Evolutionary conservation across 2,113 vertebrate species (phyloP), one percentile per base, ranked within the genome.

Genomic region (Semnopithecus entellus): DNA sequence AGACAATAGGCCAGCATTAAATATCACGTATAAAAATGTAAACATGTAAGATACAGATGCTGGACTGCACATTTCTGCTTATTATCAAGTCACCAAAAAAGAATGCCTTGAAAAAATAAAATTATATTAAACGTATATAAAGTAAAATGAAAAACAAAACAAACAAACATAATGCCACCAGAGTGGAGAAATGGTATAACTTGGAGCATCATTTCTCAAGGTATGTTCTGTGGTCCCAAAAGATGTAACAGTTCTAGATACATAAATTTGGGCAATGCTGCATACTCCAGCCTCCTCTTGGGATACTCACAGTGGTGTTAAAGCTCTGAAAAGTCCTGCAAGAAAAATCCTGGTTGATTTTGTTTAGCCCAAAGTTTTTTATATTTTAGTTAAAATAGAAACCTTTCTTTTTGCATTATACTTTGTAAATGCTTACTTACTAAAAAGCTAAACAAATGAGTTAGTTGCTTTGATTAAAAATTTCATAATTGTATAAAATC

Each of bases 401-500:
- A 52, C 4, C 30, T 43, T 66, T 32, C 32, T 38, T 73, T 88
- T 50, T 20, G 68, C 92, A 88, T 75, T 79, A n/a, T 32, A 85
- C 14, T 75, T 93, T 90, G 6, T 83, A 83, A 88, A 91, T 90
- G 85, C 30, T 81, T 85, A 35, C 55, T 72, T 82, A 66, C 55
- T 64, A 80, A 92, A 95, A 92, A 73, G 4, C n/a, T 91, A 97
- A 72, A 73, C 45, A 80, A 87, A 57, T 73, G 43, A 52, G 35
- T 76, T 88, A 45, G 35, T 70, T 91, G 50, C 45, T 92, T 85
- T 85, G 23, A 84, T 90, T 55, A 83, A 83, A 91, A 64, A 94
- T 55, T 27, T 61, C 86, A 48, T 93, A 72, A 59, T 89, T 89
- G 18, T 38, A 50, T 96, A 79, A 88, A 79, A 68, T 20, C 25